A percentile compares a stretch with the other conserved stretches of the same genome.
phyloP scores from a whole-genome alignment of 2,113 vertebrate genomes.

The Syngnathus scovelli region DNA sequence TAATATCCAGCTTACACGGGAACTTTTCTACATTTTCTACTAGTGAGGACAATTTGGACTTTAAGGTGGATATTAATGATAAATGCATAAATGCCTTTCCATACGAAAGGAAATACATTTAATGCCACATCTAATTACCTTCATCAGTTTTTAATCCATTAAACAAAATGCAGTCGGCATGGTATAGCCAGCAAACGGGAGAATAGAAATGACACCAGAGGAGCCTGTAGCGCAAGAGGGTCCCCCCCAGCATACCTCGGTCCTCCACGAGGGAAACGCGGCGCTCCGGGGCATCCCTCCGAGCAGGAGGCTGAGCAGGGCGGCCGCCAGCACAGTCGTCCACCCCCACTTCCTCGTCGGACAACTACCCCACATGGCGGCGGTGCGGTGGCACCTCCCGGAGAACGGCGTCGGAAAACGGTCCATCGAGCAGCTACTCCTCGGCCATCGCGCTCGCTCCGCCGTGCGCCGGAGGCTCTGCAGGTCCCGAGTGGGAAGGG shows the following conservation, averaged over 20 bases:
- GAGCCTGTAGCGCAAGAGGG: not conserved
- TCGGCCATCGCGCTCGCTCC: slow-evolving; percentile 39
- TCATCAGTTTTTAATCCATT: not conserved
- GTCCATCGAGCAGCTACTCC: slow-evolving; percentile 25
- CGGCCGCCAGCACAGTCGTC: slow-evolving; percentile 52
- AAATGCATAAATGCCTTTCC: not conserved
- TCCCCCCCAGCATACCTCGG: slow-evolving; percentile 65
- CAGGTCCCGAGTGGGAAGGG: slow-evolving; percentile 17
- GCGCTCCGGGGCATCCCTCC: slow-evolving; percentile 64
- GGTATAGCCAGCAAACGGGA: not conserved
- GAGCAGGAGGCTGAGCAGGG: slow-evolving; percentile 57
- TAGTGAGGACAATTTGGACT: not conserved
- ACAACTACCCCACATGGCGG: slow-evolving; percentile 51
- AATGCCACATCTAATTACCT: too few species aligned
- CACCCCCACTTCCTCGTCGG: slow-evolving; percentile 31
- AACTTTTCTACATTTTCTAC: not conserved
- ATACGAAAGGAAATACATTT: not conserved
- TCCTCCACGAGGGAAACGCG: slow-evolving; percentile 67
- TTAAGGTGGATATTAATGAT: not conserved
- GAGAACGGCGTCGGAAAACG: slow-evolving; percentile 24
- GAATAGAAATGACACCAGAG: not conserved
- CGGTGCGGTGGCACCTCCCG: slow-evolving; percentile 49
- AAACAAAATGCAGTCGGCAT: not conserved
- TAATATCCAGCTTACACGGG: too few species aligned
- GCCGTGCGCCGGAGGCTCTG: slow-evolving; percentile 7